Percentiles rank a stretch among this genome's conserved stretches.
phyloP scores from a whole-genome alignment of 2,888 invertebrate genomes.

The Ormyrus thymus region DNA sequence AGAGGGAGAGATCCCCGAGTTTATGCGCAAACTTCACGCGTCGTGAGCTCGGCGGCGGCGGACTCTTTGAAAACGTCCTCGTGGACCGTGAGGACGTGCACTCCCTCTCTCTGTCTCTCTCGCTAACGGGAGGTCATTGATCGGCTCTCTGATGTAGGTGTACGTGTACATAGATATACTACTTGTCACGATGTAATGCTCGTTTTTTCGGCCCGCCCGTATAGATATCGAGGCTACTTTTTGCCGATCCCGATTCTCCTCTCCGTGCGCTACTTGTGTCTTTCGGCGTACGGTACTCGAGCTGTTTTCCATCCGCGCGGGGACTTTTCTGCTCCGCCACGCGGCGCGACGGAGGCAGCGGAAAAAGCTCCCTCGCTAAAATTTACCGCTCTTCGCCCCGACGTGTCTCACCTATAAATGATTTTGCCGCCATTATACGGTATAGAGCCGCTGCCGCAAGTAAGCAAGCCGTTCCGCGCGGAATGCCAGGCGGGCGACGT shows the following conservation, averaged over 20 bases:
- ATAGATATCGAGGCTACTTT: not conserved
- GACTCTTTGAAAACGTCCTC: not conserved
- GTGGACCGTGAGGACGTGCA: not conserved
- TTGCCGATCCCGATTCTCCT: constrained; percentile 25
- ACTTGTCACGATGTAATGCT: constrained; percentile 23
- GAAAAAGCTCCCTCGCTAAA: constrained; percentile 17
- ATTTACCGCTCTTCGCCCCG: constrained; percentile 36
- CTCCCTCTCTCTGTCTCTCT: not conserved
- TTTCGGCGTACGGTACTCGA: constrained; percentile 36
- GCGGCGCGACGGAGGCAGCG: not conserved
- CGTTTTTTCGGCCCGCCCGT: constrained; percentile 10
- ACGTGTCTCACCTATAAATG: constrained; percentile 23
- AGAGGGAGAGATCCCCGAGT: not conserved
- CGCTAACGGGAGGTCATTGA: constrained; percentile 38
- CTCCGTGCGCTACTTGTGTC: not conserved
- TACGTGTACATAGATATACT: constrained; percentile 4
- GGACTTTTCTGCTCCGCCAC: constrained; percentile 4
- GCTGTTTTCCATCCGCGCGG: constrained; percentile 2
- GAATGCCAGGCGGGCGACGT: too few relatives aligned
- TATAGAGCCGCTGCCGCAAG: too few relatives aligned
- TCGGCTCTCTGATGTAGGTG: constrained; percentile 18
- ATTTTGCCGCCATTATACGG: constrained; percentile 30
- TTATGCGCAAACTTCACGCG: constrained; percentile 31
- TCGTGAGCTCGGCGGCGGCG: constrained; percentile 13
- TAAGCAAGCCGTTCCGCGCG: too few relatives aligned